Base-by-base conservation (phyloP, 2,888 invertebrate genomes). In the Megamerina dolium region DNA sequence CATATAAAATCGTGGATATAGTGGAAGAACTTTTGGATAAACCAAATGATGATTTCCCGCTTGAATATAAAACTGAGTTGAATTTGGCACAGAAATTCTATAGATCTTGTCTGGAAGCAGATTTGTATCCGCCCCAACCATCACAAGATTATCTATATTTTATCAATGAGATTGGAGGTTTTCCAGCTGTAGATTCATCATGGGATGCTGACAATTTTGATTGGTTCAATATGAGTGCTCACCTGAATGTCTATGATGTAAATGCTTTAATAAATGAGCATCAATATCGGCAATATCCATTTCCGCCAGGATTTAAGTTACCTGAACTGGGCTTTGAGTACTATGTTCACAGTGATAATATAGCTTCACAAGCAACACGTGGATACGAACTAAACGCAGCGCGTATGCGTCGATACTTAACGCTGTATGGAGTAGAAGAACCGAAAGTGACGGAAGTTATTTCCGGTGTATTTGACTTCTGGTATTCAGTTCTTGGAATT, bases 161-260 rank as follows among this genome's bases (percentile, higher is more conserved):
- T 32, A 55, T 68, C 47, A 58, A 56, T 36, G 47, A 56, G 3
- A 55, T 68, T 32, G 68, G 70, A 37, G 68, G 68, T 2, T 69
- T 69, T 37, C 68, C 68, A 3, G 70, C 70, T 1, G 47, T 69
- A 1, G 60, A 68, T 16, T 43, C 49, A 0, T 16, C 50, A 1
- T 58, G 64, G 66, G 47, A 55, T 16, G 45, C 56, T 2, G 44
- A 56, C 3, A 54, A 50, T 4, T 68, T 68, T 18, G 59, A 61
- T 41, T 68, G 70, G 70, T 63, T 68, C 26, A 68, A 66, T 37
- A 68, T 66, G 68, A 65, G 62, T 41, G 55, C 68, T 5, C 57
- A 66, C 21, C 49, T 68, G 10, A 58, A 57, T 1, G 66, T 64
- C 27, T 69, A 58, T 26, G 66, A 63, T 0, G 48, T 48, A 9